A percentile compares a stretch with the other conserved stretches of the same genome.
phyloP scores from a whole-genome alignment of 2,888 invertebrate species.

The Galerucella calmariensis region DNA sequence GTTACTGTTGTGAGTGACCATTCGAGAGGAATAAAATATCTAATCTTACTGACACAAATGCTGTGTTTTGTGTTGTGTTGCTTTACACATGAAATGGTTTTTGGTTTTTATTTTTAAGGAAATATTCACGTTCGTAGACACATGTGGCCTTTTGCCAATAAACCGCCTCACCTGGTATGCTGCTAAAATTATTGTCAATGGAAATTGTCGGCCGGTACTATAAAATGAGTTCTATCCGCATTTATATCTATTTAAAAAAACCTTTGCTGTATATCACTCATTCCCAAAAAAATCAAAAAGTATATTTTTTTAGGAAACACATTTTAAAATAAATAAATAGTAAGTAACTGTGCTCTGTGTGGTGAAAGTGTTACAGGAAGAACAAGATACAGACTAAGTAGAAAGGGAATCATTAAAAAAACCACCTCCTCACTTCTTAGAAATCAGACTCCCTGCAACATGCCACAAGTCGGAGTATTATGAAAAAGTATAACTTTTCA shows the following conservation, averaged over 20 bases:
- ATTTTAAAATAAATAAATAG: too few species aligned
- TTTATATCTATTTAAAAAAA: neutral
- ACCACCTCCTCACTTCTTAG: too few species aligned
- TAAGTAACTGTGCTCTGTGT: too few species aligned
- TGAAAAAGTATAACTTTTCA: too few species aligned
- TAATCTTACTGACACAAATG: conserved; percentile 56
- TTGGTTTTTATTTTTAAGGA: conserved; percentile 36
- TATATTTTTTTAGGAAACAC: too few species aligned
- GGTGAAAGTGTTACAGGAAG: too few species aligned
- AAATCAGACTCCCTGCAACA: too few species aligned
- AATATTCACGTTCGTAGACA: conserved; percentile 27
- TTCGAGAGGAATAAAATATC: conserved; percentile 61
- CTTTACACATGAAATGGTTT: conserved; percentile 43
- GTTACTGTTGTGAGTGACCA: conserved; percentile 61
- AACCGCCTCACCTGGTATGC: conserved; percentile 3
- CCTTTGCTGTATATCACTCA: too few species aligned
- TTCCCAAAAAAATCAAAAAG: too few species aligned
- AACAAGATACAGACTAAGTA: too few species aligned
- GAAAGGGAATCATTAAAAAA: too few species aligned
- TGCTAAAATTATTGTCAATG: neutral
- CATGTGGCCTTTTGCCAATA: conserved; percentile 17
- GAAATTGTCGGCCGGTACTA: neutral
- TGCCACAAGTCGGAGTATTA: too few species aligned
- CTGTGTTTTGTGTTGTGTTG: conserved; percentile 40
- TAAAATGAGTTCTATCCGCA: neutral